These are phyloP conservation scores for Brachirus orientalis DNA, from an alignment of 2,113 vertebrate species.

Conservation along the genomic window DNA sequence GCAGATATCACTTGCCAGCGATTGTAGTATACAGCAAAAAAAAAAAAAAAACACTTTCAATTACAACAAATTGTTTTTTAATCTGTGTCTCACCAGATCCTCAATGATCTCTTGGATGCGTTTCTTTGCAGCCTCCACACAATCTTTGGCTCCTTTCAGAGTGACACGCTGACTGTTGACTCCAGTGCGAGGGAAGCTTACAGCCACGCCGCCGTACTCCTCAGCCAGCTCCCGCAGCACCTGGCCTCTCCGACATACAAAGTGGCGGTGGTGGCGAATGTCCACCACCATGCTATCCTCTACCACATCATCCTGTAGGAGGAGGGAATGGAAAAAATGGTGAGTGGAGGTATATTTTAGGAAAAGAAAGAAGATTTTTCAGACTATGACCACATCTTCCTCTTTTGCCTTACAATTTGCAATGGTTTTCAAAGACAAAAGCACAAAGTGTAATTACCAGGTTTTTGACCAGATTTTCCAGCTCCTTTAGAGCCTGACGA, in stretches of 20 bases:
- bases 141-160: constrained; percentile 85
- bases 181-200: constrained; percentile 84
- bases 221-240: constrained; percentile 83
- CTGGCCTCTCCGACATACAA: constrained; percentile 82
- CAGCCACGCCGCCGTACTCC: constrained; percentile 85
- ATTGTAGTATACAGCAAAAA: not conserved
- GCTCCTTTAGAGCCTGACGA: constrained; percentile 79
- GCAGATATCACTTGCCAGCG: not conserved
- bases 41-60: too few relatives aligned
- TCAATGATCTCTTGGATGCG: constrained; percentile 84
- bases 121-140: constrained; percentile 83
- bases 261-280: constrained; percentile 82
- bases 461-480: constrained; percentile 84
- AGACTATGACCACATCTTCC: too few relatives aligned
- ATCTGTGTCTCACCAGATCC: constrained; percentile 75
- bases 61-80: not conserved
- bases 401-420: not conserved
- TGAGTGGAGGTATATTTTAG: not conserved
- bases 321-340: not conserved
- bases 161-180: constrained; percentile 80
- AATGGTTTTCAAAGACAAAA: too few relatives aligned
- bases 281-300: constrained; percentile 85
- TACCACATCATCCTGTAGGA: constrained; percentile 81
- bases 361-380: too few relatives aligned
- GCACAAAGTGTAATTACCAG: constrained; percentile 68